Base-by-base conservation (phyloP, 2,888 invertebrate genomes). In the Marasmarcha lunaedactyla region DNA sequence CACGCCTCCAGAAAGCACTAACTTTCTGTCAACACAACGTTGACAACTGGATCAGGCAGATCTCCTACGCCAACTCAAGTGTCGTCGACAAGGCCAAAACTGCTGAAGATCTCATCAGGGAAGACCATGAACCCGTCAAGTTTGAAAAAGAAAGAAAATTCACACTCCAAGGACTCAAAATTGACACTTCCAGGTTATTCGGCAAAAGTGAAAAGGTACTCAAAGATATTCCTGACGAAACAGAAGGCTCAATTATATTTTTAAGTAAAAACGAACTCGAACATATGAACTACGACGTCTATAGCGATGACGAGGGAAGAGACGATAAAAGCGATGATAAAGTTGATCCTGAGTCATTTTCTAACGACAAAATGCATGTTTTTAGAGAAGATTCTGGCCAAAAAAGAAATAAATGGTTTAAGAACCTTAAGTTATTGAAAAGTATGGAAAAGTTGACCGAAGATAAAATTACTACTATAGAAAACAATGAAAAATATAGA, bases 391-490 rank as follows among this genome's bases (percentile, higher is more conserved):
- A 84, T 49, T 66, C 68, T 0, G 72, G 54, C 1, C 74, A 78
- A 1, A 89, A 89, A 58, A 86, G 87, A 44, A 81, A 60, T 50
- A 89, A 89, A 58, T 90, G 89, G 89, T 89, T 89, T 51, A 87
- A 87, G 49, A 86, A 87, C 57, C 66, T 87, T 38, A 87, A 86
- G 54, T 64, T 86, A 3, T 52, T 86, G 25, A 81, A 81, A 41
- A 79, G 81, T 36, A 81, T 73, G 3, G 84, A 70, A 47, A 83
- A 68, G 50, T 52, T 74, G 33, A 56, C 77, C 2, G 85, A 87
- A 41, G 76, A 77, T 27, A 84, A 84, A 46, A 63, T 74, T 37
- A 66, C 77, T 11, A 64, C 64, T 3, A 71, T 74, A 35, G 79
- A 83, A 48, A 81, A 64, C 41, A 61, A 42, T 42, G 72, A 77